Evolutionary conservation across 2,888 invertebrate species (phyloP).

Genomic region (Oscheius sp.): DNA sequence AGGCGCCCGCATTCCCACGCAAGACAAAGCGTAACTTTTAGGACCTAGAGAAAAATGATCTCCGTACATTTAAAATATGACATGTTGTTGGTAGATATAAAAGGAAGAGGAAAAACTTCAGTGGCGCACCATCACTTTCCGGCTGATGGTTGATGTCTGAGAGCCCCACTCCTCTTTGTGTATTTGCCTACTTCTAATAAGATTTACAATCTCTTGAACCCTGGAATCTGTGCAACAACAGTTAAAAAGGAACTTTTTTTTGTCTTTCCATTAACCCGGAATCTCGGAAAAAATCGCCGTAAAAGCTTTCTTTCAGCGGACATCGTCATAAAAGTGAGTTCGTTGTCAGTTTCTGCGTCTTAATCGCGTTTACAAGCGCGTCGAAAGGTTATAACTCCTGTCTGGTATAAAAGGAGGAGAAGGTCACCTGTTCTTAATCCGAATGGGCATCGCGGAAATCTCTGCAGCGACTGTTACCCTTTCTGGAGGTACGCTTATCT

Average conservation of each 20-base stretch:
- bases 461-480: conserved; percentile 21
- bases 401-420: conserved; percentile 1
- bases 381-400: conserved; percentile 12
- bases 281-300: conserved; percentile 11
- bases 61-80: background rate
- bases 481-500: conserved; percentile 26
- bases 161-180: background rate
- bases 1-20: conserved; percentile 29
- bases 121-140: background rate
- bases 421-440: background rate
- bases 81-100: background rate
- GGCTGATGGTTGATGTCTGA: background rate
- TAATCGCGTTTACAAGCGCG: conserved; percentile 29
- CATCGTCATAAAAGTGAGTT: conserved; percentile 30
- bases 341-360: conserved; percentile 25
- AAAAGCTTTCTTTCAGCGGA: conserved; percentile 21
- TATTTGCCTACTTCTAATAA: background rate
- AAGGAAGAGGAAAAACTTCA: background rate
- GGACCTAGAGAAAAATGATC: background rate
- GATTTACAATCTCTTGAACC: background rate
- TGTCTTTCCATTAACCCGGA: background rate
- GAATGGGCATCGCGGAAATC: conserved; percentile 11
- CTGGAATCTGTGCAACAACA: background rate
- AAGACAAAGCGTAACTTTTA: conserved; percentile 29
- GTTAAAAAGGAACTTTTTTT: background rate